Base-by-base conservation (phyloP, 2,888 invertebrate species). In the Pyrgus malvae region DNA sequence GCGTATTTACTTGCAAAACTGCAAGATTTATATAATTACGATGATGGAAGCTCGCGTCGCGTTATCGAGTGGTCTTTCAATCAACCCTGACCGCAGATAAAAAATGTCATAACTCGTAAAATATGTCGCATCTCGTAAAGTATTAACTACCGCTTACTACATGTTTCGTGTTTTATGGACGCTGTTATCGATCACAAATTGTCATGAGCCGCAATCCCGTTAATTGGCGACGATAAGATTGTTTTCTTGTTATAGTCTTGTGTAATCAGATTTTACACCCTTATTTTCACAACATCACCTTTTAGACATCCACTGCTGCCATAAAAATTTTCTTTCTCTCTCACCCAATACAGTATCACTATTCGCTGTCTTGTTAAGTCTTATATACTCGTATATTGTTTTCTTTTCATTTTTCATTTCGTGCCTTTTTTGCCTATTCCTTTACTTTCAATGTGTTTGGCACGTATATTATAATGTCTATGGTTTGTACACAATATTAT, bases 181-280 rank as follows among this genome's bases (percentile, higher is more conserved):
- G 14, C 25, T 25, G 42, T 42, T 51, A 51, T 51, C 51, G 51
- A 44, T 51, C 35, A 51, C 27, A 44, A 50, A 44, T 51, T 37
- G 37, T 51, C 42, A 23, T 41, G 17, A 38, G 33, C 16, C 37
- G 44, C 44, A 35, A 53, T 53, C 19, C 65, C 54, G 65, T 69
- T 76, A 77, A 76, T 74, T 72, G 76, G 55, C 64, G 51, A 45
- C 61, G 76, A 76, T 76, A 73, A 76, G 64, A 72, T 74, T 71
- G 61, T 67, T 63, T 53, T 64, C 63, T 64, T 68, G 63, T 72
- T 59, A 71, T 69, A 66, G 64, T 40, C 55, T 62, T 65, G 25
- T 42, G 21, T 51, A 50, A 42, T 42, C 42, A 35, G 35, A 16
- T 14, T 35, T 35, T 16, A 8, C 2, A 9, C 16, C 16, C 9